Percentiles rank a stretch among this genome's conserved stretches.
Evolutionary conservation across 2,888 invertebrate species (phyloP).

Genomic region (Lasius fuliginosus): DNA sequence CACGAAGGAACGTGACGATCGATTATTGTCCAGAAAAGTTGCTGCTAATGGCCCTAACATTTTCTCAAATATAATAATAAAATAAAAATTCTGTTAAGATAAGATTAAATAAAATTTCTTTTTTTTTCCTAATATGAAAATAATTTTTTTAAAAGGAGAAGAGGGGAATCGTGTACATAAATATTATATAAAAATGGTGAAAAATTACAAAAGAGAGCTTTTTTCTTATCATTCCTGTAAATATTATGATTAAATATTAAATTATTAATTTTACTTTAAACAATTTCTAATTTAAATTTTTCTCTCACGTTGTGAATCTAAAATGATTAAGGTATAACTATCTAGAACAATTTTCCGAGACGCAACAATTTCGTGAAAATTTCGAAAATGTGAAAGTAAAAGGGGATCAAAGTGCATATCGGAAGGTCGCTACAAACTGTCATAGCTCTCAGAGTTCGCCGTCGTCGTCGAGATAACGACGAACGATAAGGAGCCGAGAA

Average conservation of each 20-base stretch:
- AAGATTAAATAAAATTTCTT: background rate
- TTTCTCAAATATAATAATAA: conserved; percentile 6
- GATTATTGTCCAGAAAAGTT: conserved; percentile 4
- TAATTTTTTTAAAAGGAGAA: background rate
- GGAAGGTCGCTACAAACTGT: conserved; percentile 50
- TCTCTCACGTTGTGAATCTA: background rate
- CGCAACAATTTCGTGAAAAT: background rate
- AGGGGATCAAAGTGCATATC: conserved; percentile 16
- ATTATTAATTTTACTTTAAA: background rate
- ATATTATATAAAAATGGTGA: background rate
- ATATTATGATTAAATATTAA: conserved; percentile 5
- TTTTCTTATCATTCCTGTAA: background rate
- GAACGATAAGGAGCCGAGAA: conserved; percentile 52
- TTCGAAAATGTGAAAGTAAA: conserved; percentile 16
- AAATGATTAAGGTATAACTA: background rate
- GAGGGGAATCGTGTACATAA: background rate
- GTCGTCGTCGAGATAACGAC: conserved; percentile 66
- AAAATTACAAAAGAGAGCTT: background rate
- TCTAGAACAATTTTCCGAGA: background rate
- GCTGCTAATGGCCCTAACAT: background rate
- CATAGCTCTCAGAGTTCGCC: conserved; percentile 68
- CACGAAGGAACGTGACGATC: background rate
- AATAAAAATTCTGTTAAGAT: background rate
- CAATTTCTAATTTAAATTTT: background rate
- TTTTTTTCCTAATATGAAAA: background rate